Evolutionary conservation across 2,113 vertebrate genomes (phyloP).

Genomic region (Nerophis ophidion): DNA sequence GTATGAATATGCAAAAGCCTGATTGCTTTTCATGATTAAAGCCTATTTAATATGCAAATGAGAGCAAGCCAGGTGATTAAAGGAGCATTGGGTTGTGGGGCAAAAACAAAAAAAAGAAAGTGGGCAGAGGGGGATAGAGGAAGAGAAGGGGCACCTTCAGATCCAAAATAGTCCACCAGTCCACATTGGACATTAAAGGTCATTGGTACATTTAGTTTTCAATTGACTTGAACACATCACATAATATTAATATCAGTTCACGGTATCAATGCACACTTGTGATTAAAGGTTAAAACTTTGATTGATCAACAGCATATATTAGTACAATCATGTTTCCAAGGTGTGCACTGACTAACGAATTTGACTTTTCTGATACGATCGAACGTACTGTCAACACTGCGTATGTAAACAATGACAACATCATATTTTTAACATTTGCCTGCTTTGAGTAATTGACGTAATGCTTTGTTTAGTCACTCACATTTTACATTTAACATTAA

Average conservation of each 20-base stretch:
- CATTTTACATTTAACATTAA: too few species aligned
- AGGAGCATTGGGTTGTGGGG: constrained; percentile 69
- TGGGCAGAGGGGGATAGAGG: constrained; percentile 65
- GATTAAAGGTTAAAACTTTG: too few species aligned
- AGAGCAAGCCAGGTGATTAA: constrained; percentile 99
- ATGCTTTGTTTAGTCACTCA: too few species aligned
- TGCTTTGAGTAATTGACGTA: too few species aligned
- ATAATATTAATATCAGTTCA: not conserved
- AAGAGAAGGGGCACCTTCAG: constrained; percentile 58
- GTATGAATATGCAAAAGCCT: constrained; percentile 99
- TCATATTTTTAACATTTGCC: too few species aligned
- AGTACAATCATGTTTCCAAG: too few species aligned
- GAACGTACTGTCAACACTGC: too few species aligned
- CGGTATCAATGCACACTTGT: too few species aligned
- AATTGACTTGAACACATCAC: not conserved
- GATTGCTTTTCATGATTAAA: constrained; percentile 99
- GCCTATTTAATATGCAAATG: constrained; percentile 99
- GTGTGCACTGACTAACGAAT: too few species aligned
- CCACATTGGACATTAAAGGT: constrained; percentile 12
- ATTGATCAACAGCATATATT: too few species aligned
- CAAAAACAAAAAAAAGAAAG: constrained; percentile 77
- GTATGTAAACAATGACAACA: too few species aligned
- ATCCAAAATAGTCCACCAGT: constrained; percentile 10
- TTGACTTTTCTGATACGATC: too few species aligned
- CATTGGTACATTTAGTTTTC: constrained; percentile 1